These are phyloP conservation scores for Phocoena phocoena DNA, from an alignment of 2,113 vertebrate genomes.

Conservation along the genomic window DNA sequence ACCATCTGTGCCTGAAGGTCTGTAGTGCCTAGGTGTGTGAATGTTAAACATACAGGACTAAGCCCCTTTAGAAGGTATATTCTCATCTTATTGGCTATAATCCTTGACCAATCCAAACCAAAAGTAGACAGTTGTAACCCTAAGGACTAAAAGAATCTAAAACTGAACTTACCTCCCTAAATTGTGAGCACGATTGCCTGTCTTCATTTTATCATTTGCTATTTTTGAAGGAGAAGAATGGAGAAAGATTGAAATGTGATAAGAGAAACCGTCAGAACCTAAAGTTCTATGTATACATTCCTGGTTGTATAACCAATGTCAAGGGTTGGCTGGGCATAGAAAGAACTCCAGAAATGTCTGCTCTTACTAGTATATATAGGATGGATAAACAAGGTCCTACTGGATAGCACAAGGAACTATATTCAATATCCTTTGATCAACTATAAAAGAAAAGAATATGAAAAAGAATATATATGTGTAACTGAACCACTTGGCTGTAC, in stretches of 20 bases:
- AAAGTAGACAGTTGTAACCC: background rate
- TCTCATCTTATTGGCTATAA: background rate
- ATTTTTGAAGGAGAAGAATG: background rate
- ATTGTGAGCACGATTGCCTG: background rate
- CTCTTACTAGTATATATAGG: too few species aligned
- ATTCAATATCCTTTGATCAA: too few species aligned
- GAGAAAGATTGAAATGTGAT: background rate
- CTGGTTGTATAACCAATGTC: too few species aligned
- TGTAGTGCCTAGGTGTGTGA: rapidly evolving
- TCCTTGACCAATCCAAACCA: background rate
- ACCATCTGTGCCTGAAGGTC: too few species aligned
- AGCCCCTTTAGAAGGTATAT: too few species aligned
- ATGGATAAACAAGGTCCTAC: too few species aligned
- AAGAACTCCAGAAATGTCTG: background rate
- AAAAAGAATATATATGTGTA: too few species aligned
- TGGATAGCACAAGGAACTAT: too few species aligned
- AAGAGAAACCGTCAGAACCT: background rate
- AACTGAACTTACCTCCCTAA: background rate
- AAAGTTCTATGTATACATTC: background rate
- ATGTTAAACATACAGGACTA: background rate
- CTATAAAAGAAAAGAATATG: too few species aligned
- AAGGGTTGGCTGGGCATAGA: background rate
- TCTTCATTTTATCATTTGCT: background rate
- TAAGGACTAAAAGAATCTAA: background rate
- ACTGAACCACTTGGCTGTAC: too few species aligned